Evolutionary conservation across 2,888 invertebrate species (phyloP), one percentile per base, ranked within the genome.

Genomic region (Subacronicta megacephala): DNA sequence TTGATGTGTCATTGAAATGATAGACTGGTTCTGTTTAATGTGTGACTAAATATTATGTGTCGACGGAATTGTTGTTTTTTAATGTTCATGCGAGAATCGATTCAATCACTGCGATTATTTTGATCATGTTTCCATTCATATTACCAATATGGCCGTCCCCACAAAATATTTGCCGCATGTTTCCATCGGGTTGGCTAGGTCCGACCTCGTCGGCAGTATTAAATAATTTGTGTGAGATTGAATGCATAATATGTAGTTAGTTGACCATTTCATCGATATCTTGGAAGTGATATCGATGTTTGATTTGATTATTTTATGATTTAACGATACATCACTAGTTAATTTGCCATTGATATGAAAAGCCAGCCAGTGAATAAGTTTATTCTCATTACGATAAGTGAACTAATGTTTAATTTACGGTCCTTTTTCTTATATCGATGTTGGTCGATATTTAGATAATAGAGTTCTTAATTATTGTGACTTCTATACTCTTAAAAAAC

Each of bases 201-300:
- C 69, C 83, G 86, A 82, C 81, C 80, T 82, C 80, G 84, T 82
- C 82, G 90, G 88, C 92, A 93, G 93, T 93, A 93, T 93, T 93
- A 93, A 82, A 75, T 77, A 73, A 77, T 81, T 84, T 89, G 86
- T 85, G 85, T 80, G 75, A 78, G 81, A 80, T 85, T 87, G 86
- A 84, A 81, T 86, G 89, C 84, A 84, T 87, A 85, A 85, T 83
- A 81, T 54, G 65, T 81, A 78, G 71, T 54, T 68, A 75, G 60
- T 73, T 51, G 42, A 65, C 33, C 26, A 67, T 62, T 61, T 56
- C 49, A 61, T 68, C 66, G 69, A 67, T 61, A 53, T 59, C 52
- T 63, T 50, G 53, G 60, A 66, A 60, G 68, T 72, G 68, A 76
- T 72, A 64, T 54, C 81, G 77, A 61, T 72, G 50, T 66, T 74